Percentiles rank a stretch among this genome's conserved stretches.
These are phyloP conservation scores for Platycheirus albimanus DNA, from an alignment of 2,888 invertebrate species.

Conservation along the genomic window DNA sequence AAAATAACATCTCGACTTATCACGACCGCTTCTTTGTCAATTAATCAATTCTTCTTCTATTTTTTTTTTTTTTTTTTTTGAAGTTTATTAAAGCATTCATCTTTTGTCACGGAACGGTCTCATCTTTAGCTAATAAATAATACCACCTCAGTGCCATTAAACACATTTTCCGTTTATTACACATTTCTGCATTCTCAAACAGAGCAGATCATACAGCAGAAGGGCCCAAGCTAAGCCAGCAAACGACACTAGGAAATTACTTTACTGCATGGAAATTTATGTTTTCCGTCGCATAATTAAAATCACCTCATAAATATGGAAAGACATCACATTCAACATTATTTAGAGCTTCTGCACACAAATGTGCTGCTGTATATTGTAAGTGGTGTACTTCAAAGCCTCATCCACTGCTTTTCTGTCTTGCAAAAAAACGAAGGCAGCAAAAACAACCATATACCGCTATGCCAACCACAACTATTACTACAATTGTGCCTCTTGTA, in stretches of 20 bases:
- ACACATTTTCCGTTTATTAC: constrained; percentile 46
- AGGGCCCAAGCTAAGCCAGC: not conserved
- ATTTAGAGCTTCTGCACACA: constrained; percentile 23
- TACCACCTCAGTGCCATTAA: constrained; percentile 29
- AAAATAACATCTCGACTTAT: constrained; percentile 14
- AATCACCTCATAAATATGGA: constrained; percentile 73
- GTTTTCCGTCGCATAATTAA: constrained; percentile 72
- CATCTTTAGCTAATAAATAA: constrained; percentile 63
- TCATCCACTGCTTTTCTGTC: too few species aligned
- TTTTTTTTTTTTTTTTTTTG: not conserved
- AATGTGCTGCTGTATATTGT: constrained; percentile 21
- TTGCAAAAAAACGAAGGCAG: constrained; percentile 14
- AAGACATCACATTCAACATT: constrained; percentile 59
- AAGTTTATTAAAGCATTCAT: constrained; percentile 35
- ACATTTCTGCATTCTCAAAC: constrained; percentile 65
- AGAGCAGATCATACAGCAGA: constrained; percentile 35
- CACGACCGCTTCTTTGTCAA: not conserved
- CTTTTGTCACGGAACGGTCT: constrained; percentile 41
- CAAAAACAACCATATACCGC: not conserved
- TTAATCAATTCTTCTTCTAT: not conserved
- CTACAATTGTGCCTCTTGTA: constrained; percentile 39
- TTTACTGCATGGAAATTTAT: constrained; percentile 68
- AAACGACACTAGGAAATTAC: constrained; percentile 65
- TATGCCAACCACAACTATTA: constrained; percentile 29
- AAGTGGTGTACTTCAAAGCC: too few species aligned